These are phyloP conservation scores for Notolabrus celidotus DNA, from an alignment of 2,797 vertebrate species.

Conservation along the genomic window DNA sequence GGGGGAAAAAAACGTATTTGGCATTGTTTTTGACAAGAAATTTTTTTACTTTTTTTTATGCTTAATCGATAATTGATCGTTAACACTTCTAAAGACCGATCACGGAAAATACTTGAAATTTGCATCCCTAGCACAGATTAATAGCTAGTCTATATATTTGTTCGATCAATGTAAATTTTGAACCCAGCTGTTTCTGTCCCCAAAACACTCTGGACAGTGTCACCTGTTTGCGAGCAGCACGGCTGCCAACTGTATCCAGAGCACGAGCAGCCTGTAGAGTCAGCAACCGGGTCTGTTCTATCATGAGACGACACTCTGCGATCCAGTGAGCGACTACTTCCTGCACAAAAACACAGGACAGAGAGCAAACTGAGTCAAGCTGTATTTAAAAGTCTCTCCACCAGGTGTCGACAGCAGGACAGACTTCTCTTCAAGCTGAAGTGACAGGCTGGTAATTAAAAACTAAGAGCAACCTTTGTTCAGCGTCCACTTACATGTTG, in stretches of 20 bases:
- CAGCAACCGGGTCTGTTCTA: constrained; percentile 92
- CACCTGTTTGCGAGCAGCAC: constrained; percentile 90
- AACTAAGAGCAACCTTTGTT: neutral
- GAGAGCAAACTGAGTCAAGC: neutral
- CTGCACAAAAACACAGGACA: constrained; percentile 66
- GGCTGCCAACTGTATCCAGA: constrained; percentile 86
- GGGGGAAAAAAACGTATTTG: no score
- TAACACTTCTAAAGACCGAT: no score
- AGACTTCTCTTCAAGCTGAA: neutral
- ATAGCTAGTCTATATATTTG: no score
- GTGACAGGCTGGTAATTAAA: neutral
- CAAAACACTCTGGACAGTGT: neutral
- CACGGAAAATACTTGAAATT: no score
- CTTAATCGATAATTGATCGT: no score
- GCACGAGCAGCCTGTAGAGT: constrained; percentile 88
- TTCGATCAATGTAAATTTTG: no score
- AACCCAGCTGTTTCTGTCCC: neutral
- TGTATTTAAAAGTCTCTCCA: constrained; percentile 35
- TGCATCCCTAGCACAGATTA: no score
- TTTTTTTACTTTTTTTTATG: no score
- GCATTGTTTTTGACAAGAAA: no score
- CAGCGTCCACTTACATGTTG: constrained; percentile 85
- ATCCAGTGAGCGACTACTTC: constrained; percentile 95
- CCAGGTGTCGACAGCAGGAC: constrained; percentile 55
- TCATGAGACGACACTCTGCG: constrained; percentile 91